These are phyloP conservation scores for Salvator merianae DNA, from an alignment of 2,113 vertebrate genomes.

Conservation along the genomic window DNA sequence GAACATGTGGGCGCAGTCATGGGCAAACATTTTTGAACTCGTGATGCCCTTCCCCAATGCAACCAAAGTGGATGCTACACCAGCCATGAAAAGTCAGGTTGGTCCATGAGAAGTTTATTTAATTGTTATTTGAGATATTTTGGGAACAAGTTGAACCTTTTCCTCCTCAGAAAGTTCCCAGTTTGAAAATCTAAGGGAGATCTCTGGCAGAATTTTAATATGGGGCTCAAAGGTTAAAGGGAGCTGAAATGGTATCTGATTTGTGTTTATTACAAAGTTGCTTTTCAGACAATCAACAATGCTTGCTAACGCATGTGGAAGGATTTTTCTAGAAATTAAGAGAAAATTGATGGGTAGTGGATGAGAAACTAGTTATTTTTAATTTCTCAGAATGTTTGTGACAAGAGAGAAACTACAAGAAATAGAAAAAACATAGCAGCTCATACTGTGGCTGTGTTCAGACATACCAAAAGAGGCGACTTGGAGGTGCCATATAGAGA, in stretches of 20 bases:
- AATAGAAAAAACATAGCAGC: too few species aligned
- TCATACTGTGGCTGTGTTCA: too few species aligned
- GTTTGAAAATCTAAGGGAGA: background rate
- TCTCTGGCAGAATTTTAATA: background rate
- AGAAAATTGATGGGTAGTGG: too few species aligned
- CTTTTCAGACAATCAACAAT: background rate
- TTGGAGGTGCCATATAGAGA: too few species aligned
- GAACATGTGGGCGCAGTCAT: conserved; percentile 99
- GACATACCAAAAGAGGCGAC: too few species aligned
- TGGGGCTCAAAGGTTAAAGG: background rate
- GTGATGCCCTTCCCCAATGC: conserved; percentile 85
- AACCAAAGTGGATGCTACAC: conserved; percentile 89
- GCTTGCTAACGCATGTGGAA: background rate
- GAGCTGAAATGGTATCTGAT: background rate
- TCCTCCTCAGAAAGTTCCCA: background rate
- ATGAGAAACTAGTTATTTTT: too few species aligned
- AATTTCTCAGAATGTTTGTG: too few species aligned
- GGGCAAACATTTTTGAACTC: conserved; percentile 92
- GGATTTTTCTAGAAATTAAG: background rate
- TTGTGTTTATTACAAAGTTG: background rate
- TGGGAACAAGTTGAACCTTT: background rate
- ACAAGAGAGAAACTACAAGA: too few species aligned
- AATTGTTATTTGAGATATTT: too few species aligned
- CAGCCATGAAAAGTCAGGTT: conserved; percentile 90
- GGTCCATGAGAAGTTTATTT: background rate